Base-by-base conservation (phyloP, 2,888 invertebrate species). In the Drosophila bunnanda region DNA sequence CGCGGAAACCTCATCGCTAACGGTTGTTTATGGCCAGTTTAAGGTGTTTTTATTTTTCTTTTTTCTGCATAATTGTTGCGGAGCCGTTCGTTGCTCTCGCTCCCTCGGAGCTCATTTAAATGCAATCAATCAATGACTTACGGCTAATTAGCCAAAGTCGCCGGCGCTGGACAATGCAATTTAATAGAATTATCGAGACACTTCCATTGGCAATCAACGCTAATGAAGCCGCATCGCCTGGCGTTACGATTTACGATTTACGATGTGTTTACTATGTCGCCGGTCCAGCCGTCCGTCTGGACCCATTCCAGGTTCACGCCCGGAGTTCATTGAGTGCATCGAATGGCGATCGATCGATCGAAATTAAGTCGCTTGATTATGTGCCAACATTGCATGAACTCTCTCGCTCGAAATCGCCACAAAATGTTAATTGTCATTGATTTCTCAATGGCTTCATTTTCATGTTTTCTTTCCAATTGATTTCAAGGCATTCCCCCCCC, bases 1-100 rank as follows among this genome's bases (percentile, higher is more conserved):
- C 61, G 81, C 75, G 62, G 64, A 36, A 57, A 69, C 69, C 69
- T 52, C 68, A 67, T 77, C 69, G 41, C 64, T 65, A 73, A 60
- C 71, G 71, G 71, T 73, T 13, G 36, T 72, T 72, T 62, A 61
- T 57, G 62, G 56, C 73, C 73, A 72, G 56, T 73, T 72, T 62
- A 72, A 72, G 71, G 71, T 25, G 38, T 17, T 38, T 7, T 38
- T 38, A 9, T 17, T n/a, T 25, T 10, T 17, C 4, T 39, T 70
- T 56, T 70, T 56, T 41, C 56, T 68, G 54, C 46, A 66, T 59
- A 53, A 60, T 75, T 67, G 54, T 60, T 52, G 56, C 46, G 52
- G 56, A 25, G 48, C 41, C 53, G 74, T 77, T 52, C 64, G 25
- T 73, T 74, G 62, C 48, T 62, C 75, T 56, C 55, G 38, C 36